phyloP scores from a whole-genome alignment of 2,797 vertebrate species.

The Enteromius unitaeniatus region DNA sequence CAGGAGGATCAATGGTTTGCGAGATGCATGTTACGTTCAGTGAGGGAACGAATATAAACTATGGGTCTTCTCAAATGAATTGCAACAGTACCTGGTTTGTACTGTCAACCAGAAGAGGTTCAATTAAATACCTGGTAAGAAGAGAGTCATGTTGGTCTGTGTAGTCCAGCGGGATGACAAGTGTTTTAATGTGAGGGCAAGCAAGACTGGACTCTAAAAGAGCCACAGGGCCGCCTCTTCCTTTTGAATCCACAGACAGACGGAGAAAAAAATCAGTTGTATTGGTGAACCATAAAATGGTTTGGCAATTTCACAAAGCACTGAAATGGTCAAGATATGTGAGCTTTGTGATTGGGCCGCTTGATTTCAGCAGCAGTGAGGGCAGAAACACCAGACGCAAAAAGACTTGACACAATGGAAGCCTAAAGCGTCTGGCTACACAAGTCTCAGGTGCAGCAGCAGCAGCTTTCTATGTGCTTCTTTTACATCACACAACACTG shows the following conservation, averaged over 20 bases:
- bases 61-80: slow-evolving; percentile 49
- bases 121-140: slow-evolving; percentile 56
- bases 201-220: background rate
- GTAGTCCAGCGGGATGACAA: slow-evolving; percentile 35
- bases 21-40: slow-evolving; percentile 31
- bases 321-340: slow-evolving; percentile 19
- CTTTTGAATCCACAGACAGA: slow-evolving; percentile 25
- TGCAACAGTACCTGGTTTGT: slow-evolving; percentile 48
- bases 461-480: slow-evolving; percentile 54
- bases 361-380: slow-evolving; percentile 41
- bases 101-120: slow-evolving; percentile 35
- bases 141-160: slow-evolving; percentile 55
- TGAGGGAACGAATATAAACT: slow-evolving; percentile 51
- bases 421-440: slow-evolving; percentile 39
- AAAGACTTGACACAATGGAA: slow-evolving; percentile 28
- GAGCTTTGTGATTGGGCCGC: slow-evolving; percentile 20
- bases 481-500: slow-evolving; percentile 50
- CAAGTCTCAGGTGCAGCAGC: slow-evolving; percentile 24
- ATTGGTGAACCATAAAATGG: slow-evolving; percentile 31
- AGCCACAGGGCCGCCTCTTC: background rate
- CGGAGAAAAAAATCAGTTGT: slow-evolving; percentile 9
- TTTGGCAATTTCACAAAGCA: slow-evolving; percentile 47
- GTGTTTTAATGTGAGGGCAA: slow-evolving; percentile 27
- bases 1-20: slow-evolving; percentile 55
- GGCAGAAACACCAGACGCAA: slow-evolving; percentile 28